These are phyloP conservation scores for Saccopteryx bilineata DNA, from an alignment of 2,113 vertebrate species.

Conservation along the genomic window DNA sequence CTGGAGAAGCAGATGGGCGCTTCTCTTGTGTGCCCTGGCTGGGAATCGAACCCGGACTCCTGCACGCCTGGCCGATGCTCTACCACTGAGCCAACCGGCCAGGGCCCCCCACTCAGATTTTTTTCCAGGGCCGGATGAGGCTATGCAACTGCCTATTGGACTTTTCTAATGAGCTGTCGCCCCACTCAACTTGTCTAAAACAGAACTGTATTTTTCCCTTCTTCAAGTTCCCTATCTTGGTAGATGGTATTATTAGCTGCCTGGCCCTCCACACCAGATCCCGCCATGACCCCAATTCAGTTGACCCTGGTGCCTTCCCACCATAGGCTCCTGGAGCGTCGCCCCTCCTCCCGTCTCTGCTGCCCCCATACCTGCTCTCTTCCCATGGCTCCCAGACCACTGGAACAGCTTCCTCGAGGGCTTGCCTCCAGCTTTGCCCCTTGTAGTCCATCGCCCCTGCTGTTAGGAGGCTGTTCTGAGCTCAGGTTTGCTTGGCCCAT, in stretches of 20 bases:
- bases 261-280: not conserved
- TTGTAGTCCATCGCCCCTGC: not conserved
- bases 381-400: too few species aligned
- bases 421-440: not conserved
- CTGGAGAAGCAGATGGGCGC: too few species aligned
- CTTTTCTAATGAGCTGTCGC: not conserved
- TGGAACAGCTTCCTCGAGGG: not conserved
- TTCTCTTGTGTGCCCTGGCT: too few species aligned
- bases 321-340: fast-evolving
- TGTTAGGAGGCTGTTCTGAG: not conserved
- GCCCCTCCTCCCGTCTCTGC: fast-evolving
- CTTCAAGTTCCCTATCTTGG: not conserved
- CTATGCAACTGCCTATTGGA: not conserved
- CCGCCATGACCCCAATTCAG: fast-evolving
- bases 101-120: not conserved
- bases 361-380: not conserved
- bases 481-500: fast-evolving
- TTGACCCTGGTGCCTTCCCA: not conserved
- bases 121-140: not conserved
- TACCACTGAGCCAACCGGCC: too few species aligned
- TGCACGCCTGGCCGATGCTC: too few species aligned
- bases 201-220: not conserved
- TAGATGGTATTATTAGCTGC: not conserved
- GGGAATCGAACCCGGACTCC: too few species aligned
- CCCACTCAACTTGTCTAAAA: not conserved